Conservation (phyloP, 2,797 vertebrate species). For the Furcifer pardalis region DNA sequence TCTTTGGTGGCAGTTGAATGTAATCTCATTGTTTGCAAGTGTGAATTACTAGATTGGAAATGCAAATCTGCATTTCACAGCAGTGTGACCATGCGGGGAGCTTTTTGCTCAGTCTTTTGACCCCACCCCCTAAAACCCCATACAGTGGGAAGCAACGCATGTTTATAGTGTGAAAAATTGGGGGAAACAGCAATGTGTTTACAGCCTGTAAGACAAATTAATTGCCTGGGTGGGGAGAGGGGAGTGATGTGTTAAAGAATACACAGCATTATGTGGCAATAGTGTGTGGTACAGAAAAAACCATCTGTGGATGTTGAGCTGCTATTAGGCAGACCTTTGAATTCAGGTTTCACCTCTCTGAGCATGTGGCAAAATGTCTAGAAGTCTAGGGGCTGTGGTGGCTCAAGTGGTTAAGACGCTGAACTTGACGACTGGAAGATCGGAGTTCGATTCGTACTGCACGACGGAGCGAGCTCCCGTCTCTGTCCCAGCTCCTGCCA, state of each 20-base stretch:
- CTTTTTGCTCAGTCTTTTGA: slow-evolving; percentile 32
- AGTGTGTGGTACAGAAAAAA: too few species aligned
- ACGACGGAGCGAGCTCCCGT: too few species aligned
- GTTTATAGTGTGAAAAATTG: slow-evolving; percentile 4
- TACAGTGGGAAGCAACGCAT: neutral
- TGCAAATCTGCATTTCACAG: slow-evolving; percentile 41
- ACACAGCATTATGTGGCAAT: neutral
- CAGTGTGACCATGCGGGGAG: slow-evolving; percentile 22
- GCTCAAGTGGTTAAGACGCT: too few species aligned
- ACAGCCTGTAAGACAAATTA: slow-evolving; percentile 16
- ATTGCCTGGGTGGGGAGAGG: neutral
- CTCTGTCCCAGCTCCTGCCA: too few species aligned
- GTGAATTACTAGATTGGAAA: slow-evolving; percentile 50
- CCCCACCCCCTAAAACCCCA: neutral
- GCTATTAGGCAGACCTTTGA: too few species aligned
- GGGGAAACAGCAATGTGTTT: slow-evolving; percentile 7
- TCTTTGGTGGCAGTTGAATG: slow-evolving; percentile 40
- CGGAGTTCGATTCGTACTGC: too few species aligned
- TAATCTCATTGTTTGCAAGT: slow-evolving; percentile 54
- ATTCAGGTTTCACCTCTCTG: too few species aligned
- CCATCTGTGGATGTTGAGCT: too few species aligned
- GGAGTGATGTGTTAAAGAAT: too few species aligned
- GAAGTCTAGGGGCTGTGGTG: too few species aligned
- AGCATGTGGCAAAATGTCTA: too few species aligned
- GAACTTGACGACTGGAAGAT: too few species aligned